Conservation (phyloP, 2,797 vertebrate genomes). For the Peromyscus eremicus region DNA sequence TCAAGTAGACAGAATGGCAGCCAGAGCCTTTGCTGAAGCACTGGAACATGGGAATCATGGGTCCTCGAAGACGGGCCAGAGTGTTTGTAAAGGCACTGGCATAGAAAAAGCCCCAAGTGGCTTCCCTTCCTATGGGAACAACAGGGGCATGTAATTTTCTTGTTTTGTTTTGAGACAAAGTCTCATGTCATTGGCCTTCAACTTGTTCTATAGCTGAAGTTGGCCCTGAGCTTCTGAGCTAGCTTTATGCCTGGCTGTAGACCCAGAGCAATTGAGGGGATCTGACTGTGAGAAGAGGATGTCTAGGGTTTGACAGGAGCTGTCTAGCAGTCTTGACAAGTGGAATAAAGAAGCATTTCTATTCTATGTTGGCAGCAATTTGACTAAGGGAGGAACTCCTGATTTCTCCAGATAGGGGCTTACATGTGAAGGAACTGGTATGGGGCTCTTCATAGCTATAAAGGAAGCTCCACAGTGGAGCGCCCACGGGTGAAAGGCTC, state of each 20-base stretch:
- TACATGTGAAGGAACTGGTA: not conserved
- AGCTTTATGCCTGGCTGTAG: not conserved
- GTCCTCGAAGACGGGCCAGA: not conserved
- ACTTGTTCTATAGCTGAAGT: not conserved
- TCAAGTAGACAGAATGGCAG: not conserved
- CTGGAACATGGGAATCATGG: not conserved
- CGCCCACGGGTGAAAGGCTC: not conserved
- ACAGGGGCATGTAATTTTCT: not conserved
- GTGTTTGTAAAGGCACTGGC: not conserved
- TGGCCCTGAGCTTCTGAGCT: not conserved
- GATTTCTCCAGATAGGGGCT: not conserved
- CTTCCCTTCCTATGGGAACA: not conserved
- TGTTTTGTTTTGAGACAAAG: not conserved
- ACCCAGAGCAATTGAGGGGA: not conserved
- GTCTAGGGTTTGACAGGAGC: not conserved
- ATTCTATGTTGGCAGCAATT: not conserved
- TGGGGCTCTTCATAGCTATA: not conserved
- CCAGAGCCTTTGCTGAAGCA: not conserved
- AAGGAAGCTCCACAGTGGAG: not conserved
- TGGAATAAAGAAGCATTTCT: not conserved
- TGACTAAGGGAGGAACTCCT: not conserved
- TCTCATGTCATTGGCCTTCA: not conserved
- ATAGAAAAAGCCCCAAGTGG: not conserved
- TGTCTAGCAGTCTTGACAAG: not conserved
- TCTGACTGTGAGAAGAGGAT: not conserved